These are phyloP conservation scores for Oligia fasciuncula DNA, from an alignment of 2,888 invertebrate species.

Conservation along the genomic window DNA sequence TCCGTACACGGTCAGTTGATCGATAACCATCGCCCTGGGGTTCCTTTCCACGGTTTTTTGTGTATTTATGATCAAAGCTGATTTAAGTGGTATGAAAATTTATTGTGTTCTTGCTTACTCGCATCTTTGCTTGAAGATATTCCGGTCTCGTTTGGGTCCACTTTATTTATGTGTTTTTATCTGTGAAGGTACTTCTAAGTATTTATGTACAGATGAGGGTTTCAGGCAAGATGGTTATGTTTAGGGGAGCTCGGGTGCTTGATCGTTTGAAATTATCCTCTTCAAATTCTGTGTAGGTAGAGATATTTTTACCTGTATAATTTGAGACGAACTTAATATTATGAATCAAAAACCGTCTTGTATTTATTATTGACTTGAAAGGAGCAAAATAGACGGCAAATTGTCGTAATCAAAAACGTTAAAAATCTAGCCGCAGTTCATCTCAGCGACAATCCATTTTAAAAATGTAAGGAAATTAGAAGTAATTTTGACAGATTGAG, in stretches of 20 bases:
- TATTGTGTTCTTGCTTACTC: constrained; percentile 62
- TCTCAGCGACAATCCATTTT: too few species aligned
- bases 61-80: constrained; percentile 69
- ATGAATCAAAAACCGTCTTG: not conserved
- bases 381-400: not conserved
- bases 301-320: not conserved
- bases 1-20: constrained; percentile 81
- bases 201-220: constrained; percentile 44
- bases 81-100: constrained; percentile 68
- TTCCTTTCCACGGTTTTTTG: constrained; percentile 72
- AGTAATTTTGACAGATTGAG: too few species aligned
- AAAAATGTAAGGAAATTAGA: too few species aligned
- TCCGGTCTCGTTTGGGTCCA: constrained; percentile 47
- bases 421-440: too few species aligned
- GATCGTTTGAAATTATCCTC: constrained; percentile 32
- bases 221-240: constrained; percentile 14
- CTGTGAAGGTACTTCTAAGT: constrained; percentile 36
- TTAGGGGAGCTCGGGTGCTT: constrained; percentile 41
- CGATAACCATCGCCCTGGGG: constrained; percentile 79
- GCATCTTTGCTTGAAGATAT: constrained; percentile 61
- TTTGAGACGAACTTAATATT: not conserved
- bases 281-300: constrained; percentile 3
- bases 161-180: constrained; percentile 55
- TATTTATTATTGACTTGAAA: not conserved
- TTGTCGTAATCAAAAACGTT: too few species aligned